Evolutionary conservation across 2,113 vertebrate genomes (phyloP), one percentile per base, ranked within the genome.

Genomic region (Lagopus muta): DNA sequence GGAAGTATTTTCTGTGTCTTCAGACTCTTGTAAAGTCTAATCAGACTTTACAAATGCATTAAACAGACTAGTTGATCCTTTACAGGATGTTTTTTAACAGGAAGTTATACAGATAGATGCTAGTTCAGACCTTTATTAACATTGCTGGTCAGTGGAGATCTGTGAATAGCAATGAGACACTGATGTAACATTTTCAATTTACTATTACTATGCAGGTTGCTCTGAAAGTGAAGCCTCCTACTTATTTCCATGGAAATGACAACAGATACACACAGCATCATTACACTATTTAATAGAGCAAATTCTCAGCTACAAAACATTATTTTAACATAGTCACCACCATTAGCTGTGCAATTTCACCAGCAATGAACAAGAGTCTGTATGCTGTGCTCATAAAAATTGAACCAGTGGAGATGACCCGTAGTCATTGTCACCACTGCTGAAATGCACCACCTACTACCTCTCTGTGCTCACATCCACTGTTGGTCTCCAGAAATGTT

Each of bases 71-170:
- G 66, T 79, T 90, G 82, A 86, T 91, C 52, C 85, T 88, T 92
- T 93, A 61, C 57, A 50, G 34, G 20, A 28, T 1, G 5, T 30
- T 83, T 83, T 79, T 91, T 94, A 43, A 43, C 15, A 48, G 57
- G 36, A 93, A 60, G 42, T 90, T 92, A 83, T 94, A 74, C 60
- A 80, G 65, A 57, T 85, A 70, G 65, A 67, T 90, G 62, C 75
- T 78, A 85, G 86, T 93, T 90, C 83, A 90, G 86, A 87, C 92
- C 88, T 93, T 89, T 91, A 89, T 65, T 89, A 92, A 85, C 87
- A 34, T 4, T 90, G 82, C 40, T 92, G 90, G 70, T 94, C 83
- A 76, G 84, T 89, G 64, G 70, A 90, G 75, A 71, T 89, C 66
- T 77, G 52, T 60, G 82, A 86, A 71, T 73, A 92, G 52, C 62